Percentiles rank a stretch among this genome's conserved stretches.
These are phyloP conservation scores for Morus bassanus DNA, from an alignment of 2,797 vertebrate species.

Conservation along the genomic window DNA sequence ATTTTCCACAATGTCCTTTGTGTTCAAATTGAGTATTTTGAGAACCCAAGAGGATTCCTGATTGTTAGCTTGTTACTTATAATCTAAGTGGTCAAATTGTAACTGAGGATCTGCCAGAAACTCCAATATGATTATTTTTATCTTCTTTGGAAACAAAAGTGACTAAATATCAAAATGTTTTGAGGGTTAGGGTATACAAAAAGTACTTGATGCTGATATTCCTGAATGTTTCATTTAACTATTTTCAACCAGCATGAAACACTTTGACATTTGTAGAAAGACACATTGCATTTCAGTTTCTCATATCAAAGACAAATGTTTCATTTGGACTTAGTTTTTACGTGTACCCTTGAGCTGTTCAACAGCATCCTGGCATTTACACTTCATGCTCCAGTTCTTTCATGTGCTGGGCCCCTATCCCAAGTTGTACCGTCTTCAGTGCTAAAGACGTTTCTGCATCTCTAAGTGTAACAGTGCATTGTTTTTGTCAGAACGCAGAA, in stretches of 20 bases:
- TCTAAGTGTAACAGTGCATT: constrained; percentile 2
- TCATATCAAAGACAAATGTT: constrained; percentile 44
- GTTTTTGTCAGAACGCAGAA: constrained; percentile 16
- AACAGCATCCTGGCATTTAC: constrained; percentile 19
- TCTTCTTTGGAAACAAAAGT: background rate
- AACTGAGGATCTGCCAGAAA: background rate
- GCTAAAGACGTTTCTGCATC: constrained; percentile 21
- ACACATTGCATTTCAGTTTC: constrained; percentile 9
- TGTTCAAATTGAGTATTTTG: background rate
- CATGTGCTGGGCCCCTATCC: background rate
- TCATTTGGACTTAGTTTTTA: constrained; percentile 19
- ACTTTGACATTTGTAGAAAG: constrained; percentile 23
- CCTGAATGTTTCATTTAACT: background rate
- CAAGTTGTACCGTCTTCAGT: constrained; percentile 2
- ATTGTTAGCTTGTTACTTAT: background rate
- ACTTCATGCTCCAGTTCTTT: background rate
- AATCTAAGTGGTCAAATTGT: background rate
- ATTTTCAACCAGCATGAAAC: constrained; percentile 16
- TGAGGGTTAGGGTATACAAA: background rate
- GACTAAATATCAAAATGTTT: background rate
- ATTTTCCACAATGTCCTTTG: background rate
- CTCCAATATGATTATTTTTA: background rate
- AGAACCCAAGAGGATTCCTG: background rate
- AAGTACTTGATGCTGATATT: background rate
- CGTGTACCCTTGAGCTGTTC: constrained; percentile 17